Conservation (phyloP, 1,140 invertebrate species). For the Hydropsyche tenuis region DNA sequence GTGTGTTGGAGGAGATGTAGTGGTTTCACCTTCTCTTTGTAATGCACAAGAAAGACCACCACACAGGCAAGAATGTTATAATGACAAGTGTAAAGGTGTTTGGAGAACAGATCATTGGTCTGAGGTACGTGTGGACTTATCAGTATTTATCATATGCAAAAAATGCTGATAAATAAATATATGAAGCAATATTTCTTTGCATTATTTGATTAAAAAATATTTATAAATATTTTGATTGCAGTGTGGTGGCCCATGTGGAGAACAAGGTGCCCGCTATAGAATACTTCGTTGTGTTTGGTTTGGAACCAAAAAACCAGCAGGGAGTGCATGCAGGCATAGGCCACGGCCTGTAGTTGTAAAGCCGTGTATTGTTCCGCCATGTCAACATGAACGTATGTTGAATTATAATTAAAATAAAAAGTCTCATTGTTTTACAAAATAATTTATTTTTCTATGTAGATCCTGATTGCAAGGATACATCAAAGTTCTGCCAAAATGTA, state of each 20-base stretch:
- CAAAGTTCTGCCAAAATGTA: slow-evolving; percentile 80
- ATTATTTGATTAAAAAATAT: too few relatives aligned
- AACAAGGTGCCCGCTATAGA: slow-evolving; percentile 78
- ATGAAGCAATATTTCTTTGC: not conserved
- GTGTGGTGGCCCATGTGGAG: slow-evolving; percentile 79
- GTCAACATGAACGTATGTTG: slow-evolving; percentile 62
- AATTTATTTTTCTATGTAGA: slow-evolving; percentile 57
- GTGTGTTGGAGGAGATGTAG: slow-evolving; percentile 73
- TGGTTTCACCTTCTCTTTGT: slow-evolving; percentile 66
- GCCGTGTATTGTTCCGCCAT: slow-evolving; percentile 73
- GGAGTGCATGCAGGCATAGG: slow-evolving; percentile 78
- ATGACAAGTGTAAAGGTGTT: slow-evolving; percentile 78
- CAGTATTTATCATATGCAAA: not conserved
- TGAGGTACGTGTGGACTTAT: too few relatives aligned
- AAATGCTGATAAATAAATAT: not conserved
- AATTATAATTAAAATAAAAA: too few relatives aligned
- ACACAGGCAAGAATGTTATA: slow-evolving; percentile 77
- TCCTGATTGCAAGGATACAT: slow-evolving; percentile 76
- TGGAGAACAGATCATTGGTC: slow-evolving; percentile 90
- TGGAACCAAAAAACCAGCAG: slow-evolving; percentile 79
- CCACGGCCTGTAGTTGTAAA: slow-evolving; percentile 78
- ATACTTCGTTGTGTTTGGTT: slow-evolving; percentile 89
- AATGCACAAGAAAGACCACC: slow-evolving; percentile 72
- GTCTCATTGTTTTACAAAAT: slow-evolving; percentile 4
- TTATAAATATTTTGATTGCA: slow-evolving; percentile 60